Base-by-base conservation (phyloP, 2,888 invertebrate species). In the Drosophila demipolita region DNA sequence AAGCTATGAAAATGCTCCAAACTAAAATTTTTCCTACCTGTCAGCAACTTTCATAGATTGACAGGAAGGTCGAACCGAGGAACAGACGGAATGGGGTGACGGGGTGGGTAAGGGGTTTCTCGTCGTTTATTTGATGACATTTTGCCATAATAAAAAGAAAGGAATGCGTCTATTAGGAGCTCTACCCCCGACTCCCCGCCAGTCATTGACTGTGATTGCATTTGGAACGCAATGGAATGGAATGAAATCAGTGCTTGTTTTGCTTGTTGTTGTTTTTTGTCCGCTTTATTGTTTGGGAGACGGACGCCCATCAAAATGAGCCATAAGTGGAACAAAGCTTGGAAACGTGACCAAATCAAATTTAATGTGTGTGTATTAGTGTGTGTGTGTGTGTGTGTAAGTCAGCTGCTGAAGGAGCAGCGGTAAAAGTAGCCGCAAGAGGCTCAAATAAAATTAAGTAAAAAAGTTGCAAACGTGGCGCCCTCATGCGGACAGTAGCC, bases 321-420 rank as follows among this genome's bases (percentile, higher is more conserved):
- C 91, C 91, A 91, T 91, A 91, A 91, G 92, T 91, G 91, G 91
- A 92, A 89, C 91, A 92, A 92, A 92, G 92, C 92, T 91, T 80
- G 82, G 66, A 82, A 90, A 92, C 91, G 91, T 91, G 91, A 92
- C 92, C 91, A 91, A 92, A 91, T 91, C 91, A 91, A 91, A 90
- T 91, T 91, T 91, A 91, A 92, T 91, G 92, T 83, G 78, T 80
- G 72, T 36, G 26, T 26, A 35, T 11, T 15, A 17, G 54, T 54
- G 12, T n/a, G 29, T 20, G n/a, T 42, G n/a, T 45, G 23, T 26
- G 48, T 23, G 29, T 11, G n/a, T 65, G 49, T 62, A 40, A 59
- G 23, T 55, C 45, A 32, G 54, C 53, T 49, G 33, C 50, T 35
- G 64, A 54, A 53, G 52, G 52, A 66, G 53, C 48, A 32, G 58